Evolutionary conservation across 2,113 vertebrate species (phyloP).

Genomic region (Pseudorhombus dupliciocellatus): DNA sequence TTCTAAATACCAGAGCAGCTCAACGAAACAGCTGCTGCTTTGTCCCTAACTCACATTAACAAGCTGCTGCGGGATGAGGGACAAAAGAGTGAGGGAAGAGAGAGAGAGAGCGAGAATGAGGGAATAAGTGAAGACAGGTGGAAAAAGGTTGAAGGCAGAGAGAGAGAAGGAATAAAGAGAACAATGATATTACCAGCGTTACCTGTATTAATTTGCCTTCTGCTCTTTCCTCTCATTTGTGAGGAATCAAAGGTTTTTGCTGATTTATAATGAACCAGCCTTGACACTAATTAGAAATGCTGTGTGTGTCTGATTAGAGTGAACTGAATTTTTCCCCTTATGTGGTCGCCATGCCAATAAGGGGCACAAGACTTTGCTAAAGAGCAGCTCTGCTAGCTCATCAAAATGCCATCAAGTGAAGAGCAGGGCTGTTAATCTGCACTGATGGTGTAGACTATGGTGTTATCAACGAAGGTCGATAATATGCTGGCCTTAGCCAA

Average conservation of each 20-base stretch:
- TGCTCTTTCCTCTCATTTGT: slow-evolving; percentile 46
- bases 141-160: slow-evolving; percentile 26
- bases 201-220: slow-evolving; percentile 23
- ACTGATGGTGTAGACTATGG: neutral
- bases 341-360: slow-evolving; percentile 39
- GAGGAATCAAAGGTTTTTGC: slow-evolving; percentile 71
- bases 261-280: slow-evolving; percentile 73
- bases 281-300: slow-evolving; percentile 74
- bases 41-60: slow-evolving; percentile 38
- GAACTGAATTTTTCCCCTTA: slow-evolving; percentile 59
- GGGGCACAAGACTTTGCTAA: slow-evolving; percentile 6
- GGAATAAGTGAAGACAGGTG: slow-evolving; percentile 1
- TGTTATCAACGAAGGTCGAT: neutral
- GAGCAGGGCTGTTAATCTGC: neutral
- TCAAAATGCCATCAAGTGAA: slow-evolving; percentile 27
- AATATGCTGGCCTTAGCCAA: neutral
- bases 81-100: neutral
- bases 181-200: slow-evolving; percentile 17
- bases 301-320: slow-evolving; percentile 54
- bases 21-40: slow-evolving; percentile 27
- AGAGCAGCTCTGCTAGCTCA: slow-evolving; percentile 16
- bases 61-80: slow-evolving; percentile 14
- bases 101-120: neutral
- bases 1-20: slow-evolving; percentile 59
- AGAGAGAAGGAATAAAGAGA: slow-evolving; percentile 22